Percentiles rank a stretch among this genome's conserved stretches.
Evolutionary conservation across 1,140 invertebrate species (phyloP).

Genomic region (Colletes latitarsis): DNA sequence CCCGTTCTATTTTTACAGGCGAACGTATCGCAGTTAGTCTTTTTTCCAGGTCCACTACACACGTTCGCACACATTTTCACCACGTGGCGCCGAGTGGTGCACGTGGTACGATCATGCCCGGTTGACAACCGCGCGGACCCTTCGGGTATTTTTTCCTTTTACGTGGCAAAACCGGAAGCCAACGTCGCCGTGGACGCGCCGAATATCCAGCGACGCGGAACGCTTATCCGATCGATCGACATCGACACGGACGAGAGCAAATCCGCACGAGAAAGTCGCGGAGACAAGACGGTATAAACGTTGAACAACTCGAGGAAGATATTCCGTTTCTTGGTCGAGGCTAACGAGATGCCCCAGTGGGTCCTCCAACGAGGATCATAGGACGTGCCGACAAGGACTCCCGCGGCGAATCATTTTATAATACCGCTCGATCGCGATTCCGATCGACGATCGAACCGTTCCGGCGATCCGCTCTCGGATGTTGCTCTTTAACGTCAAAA

Average conservation of each 20-base stretch:
- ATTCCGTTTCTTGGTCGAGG: slow-evolving; percentile 64
- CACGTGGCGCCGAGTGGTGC: slow-evolving; percentile 60
- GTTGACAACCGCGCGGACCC: slow-evolving; percentile 21
- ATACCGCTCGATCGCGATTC: slow-evolving; percentile 58
- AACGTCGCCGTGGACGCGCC: neutral
- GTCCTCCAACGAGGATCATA: slow-evolving; percentile 65
- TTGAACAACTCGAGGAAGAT: slow-evolving; percentile 46
- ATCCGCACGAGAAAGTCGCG: slow-evolving; percentile 23
- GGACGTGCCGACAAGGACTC: slow-evolving; percentile 63
- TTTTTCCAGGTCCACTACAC: slow-evolving; percentile 25
- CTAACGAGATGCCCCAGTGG: slow-evolving; percentile 67
- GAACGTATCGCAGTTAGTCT: slow-evolving; percentile 37
- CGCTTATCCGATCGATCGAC: slow-evolving; percentile 10
- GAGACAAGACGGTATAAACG: neutral
- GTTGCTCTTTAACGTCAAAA: slow-evolving; percentile 42
- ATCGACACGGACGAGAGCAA: neutral
- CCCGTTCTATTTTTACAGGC: slow-evolving; percentile 54
- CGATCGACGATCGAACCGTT: slow-evolving; percentile 45
- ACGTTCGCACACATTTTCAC: slow-evolving; percentile 38
- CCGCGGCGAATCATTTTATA: slow-evolving; percentile 70
- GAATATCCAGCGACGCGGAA: slow-evolving; percentile 20
- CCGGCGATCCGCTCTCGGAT: slow-evolving; percentile 16
- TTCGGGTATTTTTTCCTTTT: too few species aligned
- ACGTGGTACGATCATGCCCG: slow-evolving; percentile 55
- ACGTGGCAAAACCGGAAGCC: neutral